phyloP scores from a whole-genome alignment of 2,797 vertebrate genomes.

The Tenualosa ilisha region DNA sequence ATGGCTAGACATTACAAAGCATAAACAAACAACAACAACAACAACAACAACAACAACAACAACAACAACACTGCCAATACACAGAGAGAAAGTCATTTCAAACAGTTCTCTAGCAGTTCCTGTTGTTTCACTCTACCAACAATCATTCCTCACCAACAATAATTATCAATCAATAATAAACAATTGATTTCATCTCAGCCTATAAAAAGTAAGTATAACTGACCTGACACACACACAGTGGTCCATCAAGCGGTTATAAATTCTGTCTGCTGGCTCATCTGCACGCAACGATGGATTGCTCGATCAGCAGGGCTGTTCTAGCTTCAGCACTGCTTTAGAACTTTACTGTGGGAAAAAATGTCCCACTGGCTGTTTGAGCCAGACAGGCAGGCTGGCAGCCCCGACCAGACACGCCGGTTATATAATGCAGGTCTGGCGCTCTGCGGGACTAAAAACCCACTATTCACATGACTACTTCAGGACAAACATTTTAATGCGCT shows the following conservation, averaged over 20 bases:
- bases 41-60: too few species aligned
- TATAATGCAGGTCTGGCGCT: conserved; percentile 1
- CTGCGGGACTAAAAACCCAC: not conserved
- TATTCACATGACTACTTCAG: conserved; percentile 11
- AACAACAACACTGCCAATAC: too few species aligned
- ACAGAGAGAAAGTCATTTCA: too few species aligned
- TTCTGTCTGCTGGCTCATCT: not conserved
- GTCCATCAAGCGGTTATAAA: not conserved
- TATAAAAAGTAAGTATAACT: not conserved
- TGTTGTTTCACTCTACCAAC: not conserved
- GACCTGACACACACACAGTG: not conserved
- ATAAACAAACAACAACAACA: too few species aligned
- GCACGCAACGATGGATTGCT: too few species aligned
- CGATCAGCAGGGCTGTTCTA: not conserved
- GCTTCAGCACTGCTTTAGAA: not conserved
- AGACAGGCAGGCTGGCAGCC: not conserved
- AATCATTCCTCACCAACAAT: too few species aligned
- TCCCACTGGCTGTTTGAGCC: not conserved
- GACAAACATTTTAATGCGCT: conserved; percentile 6
- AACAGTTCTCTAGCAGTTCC: not conserved
- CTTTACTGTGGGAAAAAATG: not conserved
- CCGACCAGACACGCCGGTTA: not conserved
- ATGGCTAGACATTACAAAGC: not conserved
- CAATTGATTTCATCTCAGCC: not conserved
- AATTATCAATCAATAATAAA: too few species aligned